Base-by-base conservation (phyloP, 2,113 vertebrate species). In the Geococcyx californianus region DNA sequence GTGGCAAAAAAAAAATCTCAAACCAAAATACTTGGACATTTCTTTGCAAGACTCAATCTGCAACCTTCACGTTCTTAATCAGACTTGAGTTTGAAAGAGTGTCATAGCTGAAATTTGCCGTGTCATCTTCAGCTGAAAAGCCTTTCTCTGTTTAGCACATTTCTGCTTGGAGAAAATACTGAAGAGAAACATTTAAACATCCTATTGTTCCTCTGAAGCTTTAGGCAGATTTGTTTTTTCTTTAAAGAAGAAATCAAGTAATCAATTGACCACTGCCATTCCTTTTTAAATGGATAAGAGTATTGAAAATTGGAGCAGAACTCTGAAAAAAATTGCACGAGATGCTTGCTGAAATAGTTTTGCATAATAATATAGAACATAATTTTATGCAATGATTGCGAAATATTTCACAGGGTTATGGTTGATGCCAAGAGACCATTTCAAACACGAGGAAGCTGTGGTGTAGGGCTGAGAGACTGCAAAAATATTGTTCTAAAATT, bases 21-120 rank as follows among this genome's bases (percentile, higher is more conserved):
- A 6, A 2, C 4, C 13, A 45, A 40, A 4, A 6, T 7, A 28
- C n/a, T 7, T 2, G 5, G 21, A 5, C 0, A 2, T 19, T 78
- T 56, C 13, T 82, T 77, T 87, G 25, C 55, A 21, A 64, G 16
- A 16, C 6, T 28, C 47, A 25, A 23, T 40, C 45, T 40, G 9
- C 16, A 60, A 2, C 19, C 21, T 26, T 44, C n/a, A 16, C 0
- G 1, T 54, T 45, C 28, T 38, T 47, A 8, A 21, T 20, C 33
- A 49, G 7, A 33, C 31, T 68, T 42, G 26, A 31, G 13, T 34
- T 45, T 28, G 14, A 23, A 55, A 34, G 11, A 6, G 9, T 29
- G 19, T 12, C 51, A 68, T 18, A 69, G 34, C 56, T 93, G 58
- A 66, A 73, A 72, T 52, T 56, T 66, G 33, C 34, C 1, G 0